Evolutionary conservation across 2,888 invertebrate species (phyloP).

Genomic region (Chloroclysta siterata): DNA sequence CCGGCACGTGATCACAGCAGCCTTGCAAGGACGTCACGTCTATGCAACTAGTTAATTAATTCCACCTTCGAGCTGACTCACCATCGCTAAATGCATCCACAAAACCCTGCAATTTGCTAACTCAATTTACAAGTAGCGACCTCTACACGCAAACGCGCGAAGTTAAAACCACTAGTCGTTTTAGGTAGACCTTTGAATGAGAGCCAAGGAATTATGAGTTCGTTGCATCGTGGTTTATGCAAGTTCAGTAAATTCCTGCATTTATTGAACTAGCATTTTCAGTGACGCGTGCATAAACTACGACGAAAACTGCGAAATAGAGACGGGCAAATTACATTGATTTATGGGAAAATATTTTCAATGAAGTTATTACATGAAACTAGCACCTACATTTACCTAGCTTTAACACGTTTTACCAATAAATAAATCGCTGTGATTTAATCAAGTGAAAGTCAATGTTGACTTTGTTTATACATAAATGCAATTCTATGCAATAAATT

Average conservation of each 20-base stretch:
- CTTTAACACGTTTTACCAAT: no score
- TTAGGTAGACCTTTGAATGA: constrained; percentile 41
- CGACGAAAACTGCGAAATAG: no score
- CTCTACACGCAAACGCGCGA: constrained; percentile 40
- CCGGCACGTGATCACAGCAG: constrained; percentile 70
- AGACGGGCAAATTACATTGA: no score
- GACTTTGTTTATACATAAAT: no score
- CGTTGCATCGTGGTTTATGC: constrained; percentile 39
- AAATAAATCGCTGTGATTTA: no score
- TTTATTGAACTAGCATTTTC: constrained; percentile 14
- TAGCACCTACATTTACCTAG: no score
- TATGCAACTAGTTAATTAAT: constrained; percentile 79
- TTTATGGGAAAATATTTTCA: no score
- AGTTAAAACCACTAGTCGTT: constrained; percentile 33
- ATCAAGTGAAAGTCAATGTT: no score
- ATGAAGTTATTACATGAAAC: no score
- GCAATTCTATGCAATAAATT: no score
- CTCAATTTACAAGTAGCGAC: constrained; percentile 37
- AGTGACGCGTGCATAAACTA: not conserved
- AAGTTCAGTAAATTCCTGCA: constrained; percentile 33
- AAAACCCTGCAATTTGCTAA: constrained; percentile 34
- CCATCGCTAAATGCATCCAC: constrained; percentile 43
- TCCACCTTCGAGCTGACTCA: constrained; percentile 78
- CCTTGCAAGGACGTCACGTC: constrained; percentile 83
- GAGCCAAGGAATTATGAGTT: constrained; percentile 42